phyloP scores from a whole-genome alignment of 1,140 invertebrate species.

The Drosophila rhopaloa region DNA sequence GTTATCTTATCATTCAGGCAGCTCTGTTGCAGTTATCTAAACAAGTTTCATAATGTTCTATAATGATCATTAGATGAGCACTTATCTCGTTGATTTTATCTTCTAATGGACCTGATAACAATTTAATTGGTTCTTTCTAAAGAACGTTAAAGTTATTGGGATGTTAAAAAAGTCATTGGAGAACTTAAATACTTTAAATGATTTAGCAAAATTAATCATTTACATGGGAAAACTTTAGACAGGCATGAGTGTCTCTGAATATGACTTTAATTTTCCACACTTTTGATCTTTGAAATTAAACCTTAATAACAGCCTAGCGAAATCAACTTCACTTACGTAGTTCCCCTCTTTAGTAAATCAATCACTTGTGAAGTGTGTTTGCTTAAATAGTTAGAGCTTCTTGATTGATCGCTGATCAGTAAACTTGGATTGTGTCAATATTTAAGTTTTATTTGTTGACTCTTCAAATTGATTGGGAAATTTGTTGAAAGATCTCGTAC shows the following conservation, averaged over 20 bases:
- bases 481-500: not conserved
- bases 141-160: slow-evolving; percentile 8
- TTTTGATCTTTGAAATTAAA: slow-evolving; percentile 6
- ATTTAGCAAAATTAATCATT: too few relatives aligned
- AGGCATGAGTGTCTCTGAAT: not conserved
- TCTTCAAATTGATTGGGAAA: slow-evolving; percentile 10
- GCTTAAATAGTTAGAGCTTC: slow-evolving; percentile 24
- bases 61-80: slow-evolving; percentile 36
- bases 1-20: slow-evolving; percentile 14
- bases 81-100: slow-evolving; percentile 17
- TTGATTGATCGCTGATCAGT: slow-evolving; percentile 37
- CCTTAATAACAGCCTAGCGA: not conserved
- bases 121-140: not conserved
- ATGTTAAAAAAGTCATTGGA: too few relatives aligned
- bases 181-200: too few relatives aligned
- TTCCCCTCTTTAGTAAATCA: slow-evolving; percentile 24
- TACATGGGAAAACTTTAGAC: too few relatives aligned
- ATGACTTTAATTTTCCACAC: not conserved
- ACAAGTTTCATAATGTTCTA: slow-evolving; percentile 21
- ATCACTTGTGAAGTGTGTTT: slow-evolving; percentile 31
- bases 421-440: slow-evolving; percentile 24
- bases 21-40: slow-evolving; percentile 25
- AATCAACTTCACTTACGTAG: slow-evolving; percentile 3
- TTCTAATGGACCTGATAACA: slow-evolving; percentile 13
- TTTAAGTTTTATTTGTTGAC: slow-evolving; percentile 12